Evolutionary conservation across 35 echinoderm and acorn worm genomes (phyloP), one percentile per base, ranked within the genome.

Genomic region (Amphiura filiformis): DNA sequence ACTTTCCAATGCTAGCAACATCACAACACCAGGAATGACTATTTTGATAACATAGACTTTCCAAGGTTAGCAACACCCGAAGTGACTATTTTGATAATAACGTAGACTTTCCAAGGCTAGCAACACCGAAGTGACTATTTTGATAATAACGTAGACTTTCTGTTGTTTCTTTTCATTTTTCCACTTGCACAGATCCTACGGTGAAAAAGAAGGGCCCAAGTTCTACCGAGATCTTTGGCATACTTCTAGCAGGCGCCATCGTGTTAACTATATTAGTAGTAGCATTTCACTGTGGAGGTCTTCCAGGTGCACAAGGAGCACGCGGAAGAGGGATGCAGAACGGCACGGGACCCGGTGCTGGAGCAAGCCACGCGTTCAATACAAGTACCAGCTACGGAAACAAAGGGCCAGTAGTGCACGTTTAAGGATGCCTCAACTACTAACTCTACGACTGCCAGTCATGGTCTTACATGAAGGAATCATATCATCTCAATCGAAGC

Each of bases 151-250:
- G n/a, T n/a, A n/a, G n/a, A n/a, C n/a, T n/a, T n/a, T n/a, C n/a
- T n/a, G n/a, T n/a, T n/a, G n/a, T n/a, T n/a, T n/a, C n/a, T n/a
- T n/a, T n/a, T n/a, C n/a, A n/a, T n/a, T n/a, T n/a, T n/a, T n/a
- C n/a, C n/a, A n/a, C n/a, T 47, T 47, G 17, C 41, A 47, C 41
- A 47, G 41, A 47, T 47, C 41, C 41, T 9, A 17, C 41, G 17
- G 41, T 47, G 5, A 17, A 47, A 11, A 70, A 30, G 26, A 70
- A 70, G 61, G 61, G 61, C 2, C 61, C 15, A 1, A 70, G 61
- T 30, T 70, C 61, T 70, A 70, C 61, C 7, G 61, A 70, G 26
- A 70, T 70, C 61, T 70, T 70, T n/a, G 61, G 61, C 61, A 70
- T 70, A 26, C 15, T 70, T 3, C 26, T 70, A 18, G 61, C 61